These are phyloP conservation scores for Venturia canescens DNA, from an alignment of 1,140 invertebrate species.

Conservation along the genomic window DNA sequence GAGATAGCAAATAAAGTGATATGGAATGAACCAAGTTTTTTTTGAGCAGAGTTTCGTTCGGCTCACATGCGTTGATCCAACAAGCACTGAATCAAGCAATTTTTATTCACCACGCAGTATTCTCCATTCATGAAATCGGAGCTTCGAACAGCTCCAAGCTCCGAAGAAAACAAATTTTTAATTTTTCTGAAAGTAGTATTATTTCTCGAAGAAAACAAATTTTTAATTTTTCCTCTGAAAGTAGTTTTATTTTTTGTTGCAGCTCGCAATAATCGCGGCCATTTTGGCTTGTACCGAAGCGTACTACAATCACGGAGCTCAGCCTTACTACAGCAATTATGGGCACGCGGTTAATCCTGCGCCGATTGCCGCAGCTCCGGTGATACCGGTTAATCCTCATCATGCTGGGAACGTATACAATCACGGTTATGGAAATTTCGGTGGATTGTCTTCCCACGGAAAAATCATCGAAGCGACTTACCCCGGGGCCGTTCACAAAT, in stretches of 20 bases:
- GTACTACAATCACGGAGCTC: constrained; percentile 51
- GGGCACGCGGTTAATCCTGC: background rate
- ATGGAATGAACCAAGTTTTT: too few relatives aligned
- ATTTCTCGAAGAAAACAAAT: background rate
- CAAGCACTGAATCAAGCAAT: too few relatives aligned
- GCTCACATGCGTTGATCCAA: too few relatives aligned
- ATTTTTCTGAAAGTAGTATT: too few relatives aligned
- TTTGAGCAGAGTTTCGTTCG: too few relatives aligned
- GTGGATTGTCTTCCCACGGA: background rate
- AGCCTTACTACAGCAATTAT: constrained; percentile 30
- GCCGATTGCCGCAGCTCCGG: constrained; percentile 13
- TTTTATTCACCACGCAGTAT: too few relatives aligned
- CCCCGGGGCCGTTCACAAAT: constrained; percentile 36
- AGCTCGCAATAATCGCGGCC: constrained; percentile 51
- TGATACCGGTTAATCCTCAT: constrained; percentile 6
- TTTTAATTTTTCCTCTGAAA: background rate
- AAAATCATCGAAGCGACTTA: constrained; percentile 43
- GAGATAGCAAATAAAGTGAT: too few relatives aligned
- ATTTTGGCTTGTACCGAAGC: constrained; percentile 47
- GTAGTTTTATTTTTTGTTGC: constrained; percentile 29
- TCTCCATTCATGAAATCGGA: too few relatives aligned
- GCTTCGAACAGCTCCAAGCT: too few relatives aligned
- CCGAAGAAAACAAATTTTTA: too few relatives aligned
- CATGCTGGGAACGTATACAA: constrained; percentile 27
- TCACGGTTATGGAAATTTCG: constrained; percentile 23